Conservation (phyloP, 2,113 vertebrate species). For the Laticauda laticaudata region DNA sequence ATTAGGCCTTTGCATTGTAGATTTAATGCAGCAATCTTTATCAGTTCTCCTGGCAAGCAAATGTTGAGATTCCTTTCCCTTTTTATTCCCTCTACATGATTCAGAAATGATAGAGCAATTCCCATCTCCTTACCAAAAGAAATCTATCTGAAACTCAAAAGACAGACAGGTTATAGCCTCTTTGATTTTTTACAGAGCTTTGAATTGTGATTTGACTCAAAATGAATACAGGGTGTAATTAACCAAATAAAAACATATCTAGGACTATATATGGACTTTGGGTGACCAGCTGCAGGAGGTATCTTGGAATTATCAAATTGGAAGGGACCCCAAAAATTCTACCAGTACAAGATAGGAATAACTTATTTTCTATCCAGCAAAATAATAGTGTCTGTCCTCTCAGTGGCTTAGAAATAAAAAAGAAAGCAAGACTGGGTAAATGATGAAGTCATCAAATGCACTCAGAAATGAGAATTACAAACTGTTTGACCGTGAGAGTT, state of each 20-base stretch:
- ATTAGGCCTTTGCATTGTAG: conserved; percentile 37
- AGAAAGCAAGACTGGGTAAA: background rate
- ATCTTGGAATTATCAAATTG: background rate
- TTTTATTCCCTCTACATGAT: no score
- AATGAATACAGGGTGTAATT: background rate
- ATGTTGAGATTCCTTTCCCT: background rate
- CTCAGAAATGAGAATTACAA: background rate
- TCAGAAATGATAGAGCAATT: background rate
- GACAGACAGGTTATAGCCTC: no score
- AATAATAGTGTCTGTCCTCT: background rate
- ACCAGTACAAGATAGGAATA: background rate
- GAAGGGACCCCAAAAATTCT: background rate
- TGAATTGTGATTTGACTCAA: background rate
- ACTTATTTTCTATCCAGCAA: background rate
- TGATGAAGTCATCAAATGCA: background rate
- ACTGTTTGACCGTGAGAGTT: background rate
- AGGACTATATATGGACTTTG: background rate
- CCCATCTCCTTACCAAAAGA: background rate
- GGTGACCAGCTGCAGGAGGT: background rate
- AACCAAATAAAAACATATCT: background rate
- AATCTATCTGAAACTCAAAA: background rate
- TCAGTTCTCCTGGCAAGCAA: background rate
- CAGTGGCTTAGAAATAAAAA: background rate
- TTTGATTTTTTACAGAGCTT: background rate
- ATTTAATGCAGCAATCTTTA: conserved; percentile 31